A percentile compares a stretch with the other conserved stretches of the same genome.
Evolutionary conservation across 2,888 invertebrate genomes (phyloP).

Genomic region (Alsophila aescularia): DNA sequence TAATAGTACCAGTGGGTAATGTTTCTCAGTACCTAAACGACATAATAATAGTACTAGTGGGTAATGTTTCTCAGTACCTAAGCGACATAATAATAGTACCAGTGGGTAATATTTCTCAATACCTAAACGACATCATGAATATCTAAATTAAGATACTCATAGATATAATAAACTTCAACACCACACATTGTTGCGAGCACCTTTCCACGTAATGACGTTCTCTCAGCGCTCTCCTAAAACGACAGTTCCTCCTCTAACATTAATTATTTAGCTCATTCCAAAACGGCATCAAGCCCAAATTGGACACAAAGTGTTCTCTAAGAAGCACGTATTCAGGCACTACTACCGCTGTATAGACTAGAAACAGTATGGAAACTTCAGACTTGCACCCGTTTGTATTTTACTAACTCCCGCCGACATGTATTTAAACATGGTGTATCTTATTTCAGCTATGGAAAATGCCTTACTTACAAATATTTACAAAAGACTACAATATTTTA

Average conservation of each 20-base stretch:
- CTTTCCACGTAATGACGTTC: slow-evolving; percentile 15
- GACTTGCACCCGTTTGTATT: not conserved
- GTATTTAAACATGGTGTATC: too few relatives aligned
- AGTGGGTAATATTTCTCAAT: too few relatives aligned
- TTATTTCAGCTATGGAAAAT: too few relatives aligned
- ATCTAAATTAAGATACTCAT: not conserved
- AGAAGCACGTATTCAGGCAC: slow-evolving; percentile 40
- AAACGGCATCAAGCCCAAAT: slow-evolving; percentile 32
- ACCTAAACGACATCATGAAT: not conserved
- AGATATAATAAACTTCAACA: slow-evolving; percentile 1
- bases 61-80: too few relatives aligned
- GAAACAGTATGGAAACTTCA: slow-evolving; percentile 10
- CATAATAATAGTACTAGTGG: too few relatives aligned
- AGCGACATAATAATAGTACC: too few relatives aligned
- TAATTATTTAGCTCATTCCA: slow-evolving; percentile 42
- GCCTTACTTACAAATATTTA: too few relatives aligned
- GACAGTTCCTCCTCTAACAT: slow-evolving; percentile 29
- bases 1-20: too few relatives aligned
- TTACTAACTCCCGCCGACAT: too few relatives aligned
- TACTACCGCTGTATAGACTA: not conserved
- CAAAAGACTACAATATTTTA: too few relatives aligned
- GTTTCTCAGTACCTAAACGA: too few relatives aligned
- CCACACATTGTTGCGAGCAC: slow-evolving; percentile 10
- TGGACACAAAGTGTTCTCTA: slow-evolving; percentile 39
- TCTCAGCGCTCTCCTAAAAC: slow-evolving; percentile 20